Base-by-base conservation (phyloP, 2,888 invertebrate genomes). In the Ichneumoninae sp. region DNA sequence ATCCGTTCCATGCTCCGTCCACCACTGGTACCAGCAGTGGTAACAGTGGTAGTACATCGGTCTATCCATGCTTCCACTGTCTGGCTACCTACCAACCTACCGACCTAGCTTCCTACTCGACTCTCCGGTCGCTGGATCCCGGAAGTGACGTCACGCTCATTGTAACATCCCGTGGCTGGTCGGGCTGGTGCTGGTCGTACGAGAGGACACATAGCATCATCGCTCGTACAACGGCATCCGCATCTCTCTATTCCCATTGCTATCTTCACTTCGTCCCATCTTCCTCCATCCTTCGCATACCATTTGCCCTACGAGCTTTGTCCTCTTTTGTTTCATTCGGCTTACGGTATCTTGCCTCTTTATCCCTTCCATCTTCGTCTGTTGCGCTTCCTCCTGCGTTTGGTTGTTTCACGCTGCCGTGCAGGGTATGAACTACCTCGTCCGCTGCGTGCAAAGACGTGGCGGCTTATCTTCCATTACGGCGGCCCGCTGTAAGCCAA, bases 111-210 rank as follows among this genome's bases (percentile, higher is more conserved):
- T 91, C 91, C 90, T 91, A 89, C 90, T 90, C 88, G 81, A 83
- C 82, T 77, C 83, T 82, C 81, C 87, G 83, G 82, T 74, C 72
- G 76, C 87, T 87, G 89, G 86, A 90, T 90, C 89, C 91, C 91
- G 91, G 93, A 93, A 91, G 89, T 93, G 93, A 93, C 90, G 91
- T 92, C 92, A 92, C 88, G 86, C 89, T 90, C 90, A 89, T 91
- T 90, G 91, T 91, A 91, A 92, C 92, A 90, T 91, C 91, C 91
- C 90, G 90, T 89, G 80, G 75, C 82, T 84, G 72, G 79, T 70
- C 40, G 68, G 75, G 54, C 78, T 60, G 68, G 74, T 22, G 72
- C 65, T 66, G 75, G 75, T 78, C 69, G 76, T 62, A 71, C 76
- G 60, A 72, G 40, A 47, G 50, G 33, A 65, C 19, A 65, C 57